Percentiles rank a stretch among this genome's conserved stretches.
Evolutionary conservation across 2,888 invertebrate species (phyloP).

Genomic region (Trissolcus brochymenae): DNA sequence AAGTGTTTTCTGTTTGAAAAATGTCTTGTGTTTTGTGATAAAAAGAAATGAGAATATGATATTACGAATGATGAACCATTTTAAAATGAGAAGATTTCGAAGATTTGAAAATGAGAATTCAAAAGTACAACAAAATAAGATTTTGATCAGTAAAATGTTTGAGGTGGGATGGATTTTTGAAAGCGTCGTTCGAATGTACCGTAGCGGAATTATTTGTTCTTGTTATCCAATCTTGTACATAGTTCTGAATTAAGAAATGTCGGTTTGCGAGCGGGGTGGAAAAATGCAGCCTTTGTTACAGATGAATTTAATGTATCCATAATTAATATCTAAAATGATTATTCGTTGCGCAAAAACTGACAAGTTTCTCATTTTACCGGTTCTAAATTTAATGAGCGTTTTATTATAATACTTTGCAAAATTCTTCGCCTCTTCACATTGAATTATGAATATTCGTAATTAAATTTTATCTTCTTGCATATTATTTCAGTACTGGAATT

Average conservation of each 20-base stretch:
- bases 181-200: too few species aligned
- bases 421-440: background rate
- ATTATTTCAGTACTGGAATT: too few species aligned
- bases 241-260: constrained; percentile 23
- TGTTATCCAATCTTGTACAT: constrained; percentile 68
- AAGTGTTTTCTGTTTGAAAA: too few species aligned
- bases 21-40: too few species aligned
- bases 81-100: too few species aligned
- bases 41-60: too few species aligned
- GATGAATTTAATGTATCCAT: background rate
- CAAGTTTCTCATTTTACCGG: background rate
- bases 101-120: too few species aligned
- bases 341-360: background rate
- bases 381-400: background rate
- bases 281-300: constrained; percentile 11
- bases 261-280: constrained; percentile 44
- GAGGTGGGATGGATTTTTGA: too few species aligned
- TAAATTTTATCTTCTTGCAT: background rate
- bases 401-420: background rate
- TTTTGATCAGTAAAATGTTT: too few species aligned
- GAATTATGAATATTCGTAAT: background rate
- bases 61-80: too few species aligned
- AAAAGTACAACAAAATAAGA: too few species aligned
- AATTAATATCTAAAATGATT: background rate
- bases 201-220: constrained; percentile 24